A percentile compares a stretch with the other conserved stretches of the same genome.
phyloP scores from a whole-genome alignment of 2,113 vertebrate genomes.

The Chunga burmeisteri region DNA sequence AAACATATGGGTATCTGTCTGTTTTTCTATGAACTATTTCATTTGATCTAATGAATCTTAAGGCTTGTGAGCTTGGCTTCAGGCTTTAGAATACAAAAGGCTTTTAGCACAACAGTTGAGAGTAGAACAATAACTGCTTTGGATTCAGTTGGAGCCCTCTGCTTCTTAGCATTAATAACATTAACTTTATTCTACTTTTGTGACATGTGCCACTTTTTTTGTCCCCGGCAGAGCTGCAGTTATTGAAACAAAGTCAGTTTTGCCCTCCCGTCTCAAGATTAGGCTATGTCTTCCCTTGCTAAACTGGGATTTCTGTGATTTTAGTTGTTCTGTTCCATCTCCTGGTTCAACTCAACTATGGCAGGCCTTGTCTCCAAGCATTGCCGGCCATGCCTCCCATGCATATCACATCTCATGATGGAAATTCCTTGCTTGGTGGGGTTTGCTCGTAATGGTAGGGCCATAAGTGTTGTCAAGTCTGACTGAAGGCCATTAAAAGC shows the following conservation, averaged over 20 bases:
- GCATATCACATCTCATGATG: not conserved
- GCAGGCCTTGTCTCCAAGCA: not conserved
- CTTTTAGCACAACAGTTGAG: not conserved
- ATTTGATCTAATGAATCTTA: slow-evolving; percentile 55
- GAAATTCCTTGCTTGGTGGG: not conserved
- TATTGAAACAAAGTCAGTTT: slow-evolving; percentile 18
- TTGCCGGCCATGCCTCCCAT: not conserved
- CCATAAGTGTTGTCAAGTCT: not conserved
- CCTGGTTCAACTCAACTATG: not conserved
- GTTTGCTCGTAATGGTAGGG: not conserved
- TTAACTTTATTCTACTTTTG: slow-evolving; percentile 10
- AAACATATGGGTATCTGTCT: slow-evolving; percentile 2
- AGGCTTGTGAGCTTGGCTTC: slow-evolving; percentile 45
- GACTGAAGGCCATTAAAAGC: not conserved
- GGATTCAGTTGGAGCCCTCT: not conserved
- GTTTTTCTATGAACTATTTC: slow-evolving; percentile 25
- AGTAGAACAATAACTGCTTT: not conserved
- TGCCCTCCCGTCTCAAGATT: not conserved
- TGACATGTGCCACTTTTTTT: not conserved
- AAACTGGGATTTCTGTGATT: not conserved
- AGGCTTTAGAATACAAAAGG: slow-evolving; percentile 37
- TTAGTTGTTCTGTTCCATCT: not conserved
- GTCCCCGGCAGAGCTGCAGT: not conserved
- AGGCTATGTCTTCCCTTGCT: not conserved
- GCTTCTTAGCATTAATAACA: not conserved